Conservation (phyloP, 92 coral and sea anemone species). For the Phenganax marumi region DNA sequence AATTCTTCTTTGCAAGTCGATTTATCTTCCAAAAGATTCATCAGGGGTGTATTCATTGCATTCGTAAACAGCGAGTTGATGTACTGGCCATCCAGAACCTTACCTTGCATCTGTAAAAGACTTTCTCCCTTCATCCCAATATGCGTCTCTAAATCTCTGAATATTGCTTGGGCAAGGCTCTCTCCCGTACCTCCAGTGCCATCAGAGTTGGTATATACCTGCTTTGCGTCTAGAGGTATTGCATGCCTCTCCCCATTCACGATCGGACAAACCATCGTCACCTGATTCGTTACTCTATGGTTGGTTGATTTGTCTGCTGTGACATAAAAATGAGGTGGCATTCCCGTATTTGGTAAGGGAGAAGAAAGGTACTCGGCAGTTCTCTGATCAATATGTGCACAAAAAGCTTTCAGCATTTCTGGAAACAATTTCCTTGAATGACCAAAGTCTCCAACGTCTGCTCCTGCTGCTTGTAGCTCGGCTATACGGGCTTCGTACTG, state of each 20-base stretch:
- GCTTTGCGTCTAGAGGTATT: background rate
- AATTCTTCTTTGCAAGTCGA: background rate
- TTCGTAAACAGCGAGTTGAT: background rate
- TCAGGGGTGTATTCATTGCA: conserved; percentile 5
- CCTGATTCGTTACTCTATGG: conserved; percentile 16
- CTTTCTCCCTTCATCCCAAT: background rate
- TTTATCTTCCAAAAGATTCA: background rate
- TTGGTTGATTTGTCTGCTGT: background rate
- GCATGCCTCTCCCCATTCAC: background rate
- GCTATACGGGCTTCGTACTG: conserved; percentile 1
- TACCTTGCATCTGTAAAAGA: conserved; percentile 5
- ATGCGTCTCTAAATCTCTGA: background rate
- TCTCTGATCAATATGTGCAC: conserved; percentile 14
- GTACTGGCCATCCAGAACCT: conserved; percentile 24
- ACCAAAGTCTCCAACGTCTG: conserved; percentile 18
- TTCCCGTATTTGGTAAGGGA: conserved; percentile 16
- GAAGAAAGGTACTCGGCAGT: background rate
- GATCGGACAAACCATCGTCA: conserved; percentile 10
- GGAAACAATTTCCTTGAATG: background rate
- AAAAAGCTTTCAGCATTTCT: background rate
- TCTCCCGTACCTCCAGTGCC: background rate
- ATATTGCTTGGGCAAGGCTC: background rate
- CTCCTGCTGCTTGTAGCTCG: background rate
- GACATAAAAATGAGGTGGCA: conserved; percentile 24
- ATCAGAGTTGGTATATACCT: background rate